These are phyloP conservation scores for Otus sunia DNA, from an alignment of 2,113 vertebrate species.

Conservation along the genomic window DNA sequence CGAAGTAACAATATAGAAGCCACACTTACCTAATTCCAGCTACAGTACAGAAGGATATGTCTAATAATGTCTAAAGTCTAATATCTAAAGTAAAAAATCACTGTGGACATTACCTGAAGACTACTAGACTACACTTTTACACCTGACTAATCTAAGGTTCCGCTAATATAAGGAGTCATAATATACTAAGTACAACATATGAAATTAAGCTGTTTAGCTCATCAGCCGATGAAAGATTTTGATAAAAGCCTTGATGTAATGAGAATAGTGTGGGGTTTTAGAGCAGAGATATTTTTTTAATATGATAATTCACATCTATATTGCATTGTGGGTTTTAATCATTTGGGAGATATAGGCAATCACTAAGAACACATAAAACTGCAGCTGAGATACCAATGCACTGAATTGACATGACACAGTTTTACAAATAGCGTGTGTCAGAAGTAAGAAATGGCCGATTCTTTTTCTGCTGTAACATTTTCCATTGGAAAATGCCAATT, in stretches of 20 bases:
- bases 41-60: not conserved
- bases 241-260: rapidly evolving
- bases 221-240: not conserved
- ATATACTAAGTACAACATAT: not conserved
- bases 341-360: not conserved
- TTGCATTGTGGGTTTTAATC: not conserved
- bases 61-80: not conserved
- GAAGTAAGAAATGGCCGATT: not conserved
- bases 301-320: not conserved
- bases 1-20: not conserved
- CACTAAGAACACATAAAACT: not conserved
- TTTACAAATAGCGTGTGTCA: not conserved
- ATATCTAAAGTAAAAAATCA: not conserved
- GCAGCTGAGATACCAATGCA: not conserved
- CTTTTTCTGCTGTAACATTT: not conserved
- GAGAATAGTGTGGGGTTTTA: rapidly evolving
- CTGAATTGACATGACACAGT: not conserved
- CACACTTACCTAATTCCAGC: not conserved
- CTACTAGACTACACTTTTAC: not conserved
- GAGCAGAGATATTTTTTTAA: not conserved
- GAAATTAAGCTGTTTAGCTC: not conserved
- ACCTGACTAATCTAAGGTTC: not conserved
- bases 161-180: not conserved
- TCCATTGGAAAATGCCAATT: not conserved
- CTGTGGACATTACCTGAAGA: not conserved